A percentile compares a stretch with the other conserved stretches of the same genome.
Conservation (phyloP, 2,113 vertebrate species). For the Hippopotamus amphibius region DNA sequence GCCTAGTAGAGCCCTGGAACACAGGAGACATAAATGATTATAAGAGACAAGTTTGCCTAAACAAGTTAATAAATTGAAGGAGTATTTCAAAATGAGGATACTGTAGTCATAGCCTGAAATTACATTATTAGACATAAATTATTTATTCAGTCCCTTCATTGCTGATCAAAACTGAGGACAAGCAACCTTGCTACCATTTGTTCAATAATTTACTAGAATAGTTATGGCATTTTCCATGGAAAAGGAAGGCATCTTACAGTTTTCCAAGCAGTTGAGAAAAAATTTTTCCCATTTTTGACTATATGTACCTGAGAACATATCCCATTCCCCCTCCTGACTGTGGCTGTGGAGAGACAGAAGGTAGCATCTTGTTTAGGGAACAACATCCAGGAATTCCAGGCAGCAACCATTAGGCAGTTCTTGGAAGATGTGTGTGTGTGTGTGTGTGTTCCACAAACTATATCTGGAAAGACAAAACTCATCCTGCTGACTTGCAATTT, state of each 20-base stretch:
- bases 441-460: neutral
- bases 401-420: neutral
- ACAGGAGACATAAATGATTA: neutral
- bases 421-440: neutral
- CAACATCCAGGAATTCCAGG: neutral
- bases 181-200: neutral
- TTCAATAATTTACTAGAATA: neutral
- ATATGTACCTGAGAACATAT: neutral
- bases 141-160: neutral
- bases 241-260: neutral
- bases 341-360: neutral
- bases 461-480: neutral
- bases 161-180: neutral
- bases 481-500: neutral
- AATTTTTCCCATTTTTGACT: neutral
- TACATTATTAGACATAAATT: neutral
- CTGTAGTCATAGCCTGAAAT: neutral
- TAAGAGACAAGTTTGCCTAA: neutral
- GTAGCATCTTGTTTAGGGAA: neutral
- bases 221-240: neutral
- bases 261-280: neutral
- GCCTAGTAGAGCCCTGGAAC: neutral
- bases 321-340: neutral
- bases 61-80: neutral
- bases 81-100: neutral